Percentiles rank a stretch among this genome's conserved stretches.
phyloP scores from a whole-genome alignment of 2,797 vertebrate species.

The Rhyacichthys aspro region DNA sequence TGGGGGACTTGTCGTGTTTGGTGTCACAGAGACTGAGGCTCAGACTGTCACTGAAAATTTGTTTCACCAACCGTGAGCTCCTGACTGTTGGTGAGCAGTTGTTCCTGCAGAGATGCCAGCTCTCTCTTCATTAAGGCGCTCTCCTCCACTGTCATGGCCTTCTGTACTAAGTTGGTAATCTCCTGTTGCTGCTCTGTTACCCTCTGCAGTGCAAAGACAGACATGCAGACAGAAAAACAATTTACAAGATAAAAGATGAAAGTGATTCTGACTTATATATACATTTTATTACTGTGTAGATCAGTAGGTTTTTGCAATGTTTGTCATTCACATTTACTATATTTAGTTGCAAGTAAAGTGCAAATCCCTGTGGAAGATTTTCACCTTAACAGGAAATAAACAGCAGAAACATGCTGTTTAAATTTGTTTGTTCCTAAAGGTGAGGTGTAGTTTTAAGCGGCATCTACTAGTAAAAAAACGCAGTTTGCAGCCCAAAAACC shows the following conservation, averaged over 20 bases:
- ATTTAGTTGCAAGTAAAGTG: too few species aligned
- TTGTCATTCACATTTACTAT: too few species aligned
- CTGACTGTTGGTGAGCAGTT: slow-evolving; percentile 86
- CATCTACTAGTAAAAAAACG: too few species aligned
- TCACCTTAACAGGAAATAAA: too few species aligned
- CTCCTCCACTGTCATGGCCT: slow-evolving; percentile 79
- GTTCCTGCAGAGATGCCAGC: slow-evolving; percentile 82
- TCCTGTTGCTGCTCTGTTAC: slow-evolving; percentile 83
- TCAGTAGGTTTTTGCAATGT: too few species aligned
- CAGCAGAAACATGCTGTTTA: too few species aligned
- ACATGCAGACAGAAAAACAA: background rate
- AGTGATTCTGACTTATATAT: too few species aligned
- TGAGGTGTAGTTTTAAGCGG: too few species aligned
- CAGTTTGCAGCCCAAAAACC: too few species aligned
- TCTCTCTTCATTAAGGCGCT: slow-evolving; percentile 84
- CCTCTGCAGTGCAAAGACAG: slow-evolving; percentile 69
- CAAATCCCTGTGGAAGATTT: too few species aligned
- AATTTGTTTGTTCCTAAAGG: too few species aligned
- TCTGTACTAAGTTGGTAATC: slow-evolving; percentile 82
- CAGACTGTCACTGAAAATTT: slow-evolving; percentile 51
- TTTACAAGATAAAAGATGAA: background rate
- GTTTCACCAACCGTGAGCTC: slow-evolving; percentile 88
- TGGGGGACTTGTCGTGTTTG: slow-evolving; percentile 78
- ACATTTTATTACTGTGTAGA: too few species aligned
- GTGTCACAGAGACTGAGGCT: slow-evolving; percentile 70